These are phyloP conservation scores for Eurois occulta DNA, from an alignment of 2,888 invertebrate species.

Conservation along the genomic window DNA sequence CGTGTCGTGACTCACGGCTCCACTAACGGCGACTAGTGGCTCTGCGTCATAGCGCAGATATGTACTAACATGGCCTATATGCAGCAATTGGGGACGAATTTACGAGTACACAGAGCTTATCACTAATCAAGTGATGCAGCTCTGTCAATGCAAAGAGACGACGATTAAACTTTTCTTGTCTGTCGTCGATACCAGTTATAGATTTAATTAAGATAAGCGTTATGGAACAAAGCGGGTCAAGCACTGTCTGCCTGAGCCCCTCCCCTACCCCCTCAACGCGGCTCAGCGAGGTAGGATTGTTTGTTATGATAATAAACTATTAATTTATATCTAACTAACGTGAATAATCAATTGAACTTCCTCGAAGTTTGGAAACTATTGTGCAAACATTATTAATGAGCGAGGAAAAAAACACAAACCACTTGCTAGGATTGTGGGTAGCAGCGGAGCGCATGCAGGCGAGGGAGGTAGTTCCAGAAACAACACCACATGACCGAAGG, in stretches of 20 bases:
- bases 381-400: constrained; percentile 7
- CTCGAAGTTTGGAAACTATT: not conserved
- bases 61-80: not conserved
- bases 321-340: not conserved
- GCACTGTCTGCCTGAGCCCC: not conserved
- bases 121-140: not conserved
- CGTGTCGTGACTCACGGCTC: not conserved
- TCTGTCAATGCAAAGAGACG: not conserved
- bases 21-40: not conserved
- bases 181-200: constrained; percentile 29
- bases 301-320: constrained; percentile 13
- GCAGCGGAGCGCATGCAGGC: not conserved
- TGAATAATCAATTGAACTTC: constrained; percentile 18
- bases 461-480: too few relatives aligned
- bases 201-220: constrained; percentile 48
- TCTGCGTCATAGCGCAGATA: not conserved
- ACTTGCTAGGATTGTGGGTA: not conserved
- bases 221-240: constrained; percentile 29
- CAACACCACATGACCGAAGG: not conserved
- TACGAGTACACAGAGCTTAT: not conserved
- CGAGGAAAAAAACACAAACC: not conserved
- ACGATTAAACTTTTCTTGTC: constrained; percentile 33
- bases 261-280: not conserved
- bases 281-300: not conserved
- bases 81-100: not conserved